Base-by-base conservation (phyloP, 2,113 vertebrate genomes). In the Austrofundulus limnaeus region DNA sequence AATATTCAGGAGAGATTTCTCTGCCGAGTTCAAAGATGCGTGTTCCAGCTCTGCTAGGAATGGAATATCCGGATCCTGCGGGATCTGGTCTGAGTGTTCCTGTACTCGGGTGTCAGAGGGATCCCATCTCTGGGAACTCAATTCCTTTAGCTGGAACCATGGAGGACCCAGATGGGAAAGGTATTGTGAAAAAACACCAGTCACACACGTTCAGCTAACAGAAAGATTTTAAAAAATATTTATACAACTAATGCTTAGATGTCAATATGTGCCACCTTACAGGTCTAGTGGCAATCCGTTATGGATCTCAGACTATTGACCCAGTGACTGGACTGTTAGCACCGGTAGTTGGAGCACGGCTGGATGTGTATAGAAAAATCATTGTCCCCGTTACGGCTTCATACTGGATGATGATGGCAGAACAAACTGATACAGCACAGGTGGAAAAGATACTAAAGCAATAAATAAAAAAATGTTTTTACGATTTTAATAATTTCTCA, bases 51-150 rank as follows among this genome's bases (percentile, higher is more conserved):
- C 83, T 96, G n/a, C 87, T 93, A 17, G 94, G 94, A 21, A 85
- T 96, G 92, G 91, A 96, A 51, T 95, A 96, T 73, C 94, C 93
- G 39, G 96, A 96, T 64, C 94, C 95, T 0, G 74, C 87, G 75
- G 95, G 94, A 37, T 96, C 95, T 2, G 84, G 91, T 19, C 73
- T 96, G 23, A 86, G 81, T 78, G 94, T 96, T 2, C 95, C 95
- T 4, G 60, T 96, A 65, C 89, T 98, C 31, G 96, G 96, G 17
- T 85, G 90, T 80, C 88, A 94, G 50, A 75, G 60, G 20, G 90
- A 94, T 62, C 81, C 83, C 23, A 47, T 82, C n/a, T 91, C 89
- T 15, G 88, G 92, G 1, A 80, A 80, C 21, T 74, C 80, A 46
- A 82, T 77, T 2, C 91, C 92, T 0, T 69, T 97, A 2, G 93